Percentiles rank a stretch among this genome's conserved stretches.
Evolutionary conservation across 2,113 vertebrate genomes (phyloP).

Genomic region (Leptobrachium leishanense): DNA sequence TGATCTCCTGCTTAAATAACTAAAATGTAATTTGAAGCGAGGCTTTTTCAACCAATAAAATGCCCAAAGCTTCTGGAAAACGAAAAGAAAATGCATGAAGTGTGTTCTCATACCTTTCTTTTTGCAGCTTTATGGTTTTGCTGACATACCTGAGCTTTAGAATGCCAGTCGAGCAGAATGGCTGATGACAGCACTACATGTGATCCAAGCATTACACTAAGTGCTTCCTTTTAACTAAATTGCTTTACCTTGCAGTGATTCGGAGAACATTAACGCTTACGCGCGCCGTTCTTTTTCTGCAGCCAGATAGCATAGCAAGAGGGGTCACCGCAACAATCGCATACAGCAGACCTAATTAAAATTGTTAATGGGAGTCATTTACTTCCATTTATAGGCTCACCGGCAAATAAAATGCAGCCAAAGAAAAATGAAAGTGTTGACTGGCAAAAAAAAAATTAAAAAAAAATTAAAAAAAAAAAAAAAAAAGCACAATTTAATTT

Average conservation of each 20-base stretch:
- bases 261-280: neutral
- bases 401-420: no score
- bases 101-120: no score
- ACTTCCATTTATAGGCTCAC: no score
- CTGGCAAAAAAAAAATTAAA: no score
- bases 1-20: no score
- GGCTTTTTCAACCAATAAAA: no score
- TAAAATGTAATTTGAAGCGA: no score
- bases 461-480: no score
- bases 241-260: conserved; percentile 17
- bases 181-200: neutral
- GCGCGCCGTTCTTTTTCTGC: neutral
- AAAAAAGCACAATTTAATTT: no score
- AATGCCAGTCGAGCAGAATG: neutral
- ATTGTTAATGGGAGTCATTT: neutral
- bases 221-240: conserved; percentile 26
- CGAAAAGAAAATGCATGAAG: no score
- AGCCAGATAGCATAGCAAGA: neutral
- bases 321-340: conserved; percentile 11
- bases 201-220: conserved; percentile 18
- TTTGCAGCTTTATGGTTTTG: neutral
- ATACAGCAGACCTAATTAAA: neutral
- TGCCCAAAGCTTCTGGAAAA: no score
- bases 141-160: neutral
- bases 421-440: no score